Evolutionary conservation across 2,113 vertebrate genomes (phyloP), one percentile per base, ranked within the genome.

Genomic region (Ovibos moschatus): DNA sequence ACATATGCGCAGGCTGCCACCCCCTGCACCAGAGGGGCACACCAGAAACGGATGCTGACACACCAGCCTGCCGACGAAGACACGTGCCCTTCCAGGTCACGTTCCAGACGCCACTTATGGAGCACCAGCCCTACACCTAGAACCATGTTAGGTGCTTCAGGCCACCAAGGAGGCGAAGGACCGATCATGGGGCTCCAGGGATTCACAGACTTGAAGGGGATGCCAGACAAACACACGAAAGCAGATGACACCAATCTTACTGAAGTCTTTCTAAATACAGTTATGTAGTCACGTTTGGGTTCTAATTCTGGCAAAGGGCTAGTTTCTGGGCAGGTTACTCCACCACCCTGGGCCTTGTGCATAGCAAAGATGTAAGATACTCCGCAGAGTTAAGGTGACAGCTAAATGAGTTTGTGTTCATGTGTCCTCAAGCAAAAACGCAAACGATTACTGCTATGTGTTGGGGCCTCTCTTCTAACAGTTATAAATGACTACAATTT

Each of bases 1-100:
- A 97, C 98, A 98, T 97, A 97, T 95, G 98, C 28, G 45, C 28
- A 0, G 5, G 91, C 91, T 58, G 36, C 95, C 89, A 71, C 53
- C 40, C n/a, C 97, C 95, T 89, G 50, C 85, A 87, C 40, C 97
- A 92, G 92, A 91, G 43, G 98, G 82, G 84, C 91, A 97, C 83
- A 96, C 81, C 84, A 91, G 96, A 83, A 90, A 98, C 14, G 86
- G 98, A 91, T 88, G 57, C 64, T 97, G 89, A 93, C 94, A 92
- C 88, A 71, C 7, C 58, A 25, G 74, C n/a, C 91, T 82, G 51
- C 78, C 89, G 33, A 55, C 0, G 6, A 58, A 76, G 95, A 58
- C 17, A 16, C 19, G 7, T 0, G 15, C 50, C 74, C 89, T 90
- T 36, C 87, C 51, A 53, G 91, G 82, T 86, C 62, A 33, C 60